A percentile compares a stretch with the other conserved stretches of the same genome.
Conservation (phyloP, 2,888 invertebrate genomes). For the Cremastinae sp. region DNA sequence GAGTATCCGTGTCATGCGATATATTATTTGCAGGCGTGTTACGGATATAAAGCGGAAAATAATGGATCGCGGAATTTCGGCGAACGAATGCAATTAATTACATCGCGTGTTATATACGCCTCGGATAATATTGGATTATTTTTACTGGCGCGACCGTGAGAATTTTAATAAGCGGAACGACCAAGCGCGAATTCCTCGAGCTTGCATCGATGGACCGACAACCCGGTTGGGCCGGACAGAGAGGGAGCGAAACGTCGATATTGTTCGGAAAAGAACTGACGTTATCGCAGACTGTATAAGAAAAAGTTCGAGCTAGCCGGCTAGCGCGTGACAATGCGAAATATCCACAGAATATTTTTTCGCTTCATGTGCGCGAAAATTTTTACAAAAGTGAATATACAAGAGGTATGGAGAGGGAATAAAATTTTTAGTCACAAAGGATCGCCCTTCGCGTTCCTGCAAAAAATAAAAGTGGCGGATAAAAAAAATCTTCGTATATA, state of each 20-base stretch:
- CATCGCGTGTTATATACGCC: background rate
- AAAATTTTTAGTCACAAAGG: no score
- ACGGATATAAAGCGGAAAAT: background rate
- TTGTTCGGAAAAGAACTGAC: slow-evolving; percentile 20
- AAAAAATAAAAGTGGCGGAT: no score
- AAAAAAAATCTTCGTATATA: no score
- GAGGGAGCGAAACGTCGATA: slow-evolving; percentile 6
- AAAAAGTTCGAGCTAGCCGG: slow-evolving; percentile 5
- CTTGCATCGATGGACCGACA: slow-evolving; percentile 15
- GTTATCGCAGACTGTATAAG: background rate
- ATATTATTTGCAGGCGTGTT: no score
- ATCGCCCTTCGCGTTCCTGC: no score
- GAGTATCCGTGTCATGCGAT: slow-evolving; percentile 4
- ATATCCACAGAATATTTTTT: no score
- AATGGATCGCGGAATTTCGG: background rate
- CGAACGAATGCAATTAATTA: slow-evolving; percentile 2
- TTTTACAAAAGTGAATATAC: no score
- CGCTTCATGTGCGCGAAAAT: no score
- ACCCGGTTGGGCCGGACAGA: background rate
- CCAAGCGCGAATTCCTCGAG: slow-evolving; percentile 12
- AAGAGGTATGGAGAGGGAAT: no score
- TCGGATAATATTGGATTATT: background rate
- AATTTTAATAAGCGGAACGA: slow-evolving; percentile 27
- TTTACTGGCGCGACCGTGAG: slow-evolving; percentile 2
- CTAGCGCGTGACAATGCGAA: no score